phyloP scores from a whole-genome alignment of 2,888 invertebrate species.

The Clanis bilineata region DNA sequence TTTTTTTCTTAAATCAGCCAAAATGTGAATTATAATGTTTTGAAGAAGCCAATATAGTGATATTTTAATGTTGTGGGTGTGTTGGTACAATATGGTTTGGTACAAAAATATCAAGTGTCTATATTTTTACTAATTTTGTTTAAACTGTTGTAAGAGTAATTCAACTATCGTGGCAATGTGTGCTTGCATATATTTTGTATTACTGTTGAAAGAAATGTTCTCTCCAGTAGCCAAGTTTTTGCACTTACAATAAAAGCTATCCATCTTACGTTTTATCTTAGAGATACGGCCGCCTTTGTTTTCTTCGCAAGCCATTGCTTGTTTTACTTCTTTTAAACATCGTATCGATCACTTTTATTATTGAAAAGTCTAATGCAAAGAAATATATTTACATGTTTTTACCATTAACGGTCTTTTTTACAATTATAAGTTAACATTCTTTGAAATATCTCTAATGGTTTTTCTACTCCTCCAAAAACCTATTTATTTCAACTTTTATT shows the following conservation, averaged over 20 bases:
- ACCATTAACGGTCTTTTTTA: too few species aligned
- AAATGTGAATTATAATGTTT: too few species aligned
- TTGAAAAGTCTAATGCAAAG: neutral
- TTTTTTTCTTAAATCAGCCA: too few species aligned
- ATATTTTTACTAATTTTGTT: too few species aligned
- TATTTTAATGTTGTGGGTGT: too few species aligned
- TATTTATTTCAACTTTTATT: neutral
- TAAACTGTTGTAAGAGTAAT: neutral
- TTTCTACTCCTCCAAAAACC: neutral
- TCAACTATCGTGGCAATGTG: neutral
- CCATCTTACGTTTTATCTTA: constrained; percentile 6
- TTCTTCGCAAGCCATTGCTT: neutral
- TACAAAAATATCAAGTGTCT: too few species aligned
- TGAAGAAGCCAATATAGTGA: too few species aligned
- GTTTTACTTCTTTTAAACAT: too few species aligned
- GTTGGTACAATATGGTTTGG: too few species aligned
- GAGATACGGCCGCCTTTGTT: constrained; percentile 1
- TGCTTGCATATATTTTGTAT: neutral
- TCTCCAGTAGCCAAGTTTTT: constrained; percentile 4
- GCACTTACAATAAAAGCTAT: constrained; percentile 11
- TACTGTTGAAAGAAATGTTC: constrained; percentile 2
- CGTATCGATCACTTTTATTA: neutral
- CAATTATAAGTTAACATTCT: too few species aligned
- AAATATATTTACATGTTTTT: too few species aligned
- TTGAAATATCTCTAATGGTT: too few species aligned